Base-by-base conservation (phyloP, 2,888 invertebrate genomes). In the Neuroscelio doddi region DNA sequence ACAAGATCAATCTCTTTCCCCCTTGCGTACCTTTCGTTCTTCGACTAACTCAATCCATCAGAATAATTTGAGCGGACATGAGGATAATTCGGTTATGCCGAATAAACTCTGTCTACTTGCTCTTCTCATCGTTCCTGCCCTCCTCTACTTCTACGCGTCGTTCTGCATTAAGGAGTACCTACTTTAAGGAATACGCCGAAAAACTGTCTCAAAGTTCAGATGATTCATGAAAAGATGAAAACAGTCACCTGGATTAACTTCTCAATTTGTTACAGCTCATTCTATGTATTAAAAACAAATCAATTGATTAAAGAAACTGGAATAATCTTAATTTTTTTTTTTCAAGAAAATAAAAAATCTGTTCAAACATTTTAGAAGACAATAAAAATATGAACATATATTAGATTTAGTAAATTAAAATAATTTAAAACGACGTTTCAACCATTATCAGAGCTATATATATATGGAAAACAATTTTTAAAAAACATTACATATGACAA, bases 11-110 rank as follows among this genome's bases (percentile, higher is more conserved):
- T 46, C 55, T 26, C 55, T 36, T 34, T 41, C 47, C 34, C 38
- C 45, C 30, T 29, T 38, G 14, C 46, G 34, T 34, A 47, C 55
- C 47, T 47, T 34, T 26, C 45, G 51, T 59, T 63, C 63, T 63
- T 61, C 49, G 44, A 61, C 71, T 71, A 72, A 73, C 62, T 67
- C 71, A 73, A 75, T 75, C 73, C 72, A 69, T 76, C 77, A 73
- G 67, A 69, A 73, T 75, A 73, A 78, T 72, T 74, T 71, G 62
- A 51, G 58, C 65, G 59, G 72, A 64, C 71, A 70, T 53, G 53
- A 55, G 70, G 70, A 73, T 77, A 77, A 78, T 78, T 74, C 75
- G 69, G 70, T 74, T 69, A 71, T 56, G 61, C 65, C 68, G 64
- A 67, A 63, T 56, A 56, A 56, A 61, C 62, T 56, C 53, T 36